Evolutionary conservation across 1,140 invertebrate genomes (phyloP).

Genomic region (Platyura marginata): DNA sequence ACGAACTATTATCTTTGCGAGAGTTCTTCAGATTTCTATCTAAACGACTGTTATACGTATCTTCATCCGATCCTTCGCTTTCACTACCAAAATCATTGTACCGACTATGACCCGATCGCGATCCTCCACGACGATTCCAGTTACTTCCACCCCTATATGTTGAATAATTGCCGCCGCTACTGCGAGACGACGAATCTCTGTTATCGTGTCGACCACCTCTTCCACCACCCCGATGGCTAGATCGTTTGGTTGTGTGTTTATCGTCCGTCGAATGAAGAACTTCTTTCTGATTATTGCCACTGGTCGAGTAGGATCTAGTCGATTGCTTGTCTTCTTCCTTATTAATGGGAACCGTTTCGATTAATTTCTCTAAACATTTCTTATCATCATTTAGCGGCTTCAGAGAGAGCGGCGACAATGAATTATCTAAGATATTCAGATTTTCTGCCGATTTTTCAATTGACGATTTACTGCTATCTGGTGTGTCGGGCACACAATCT

Average conservation of each 20-base stretch:
- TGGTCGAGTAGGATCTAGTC: neutral
- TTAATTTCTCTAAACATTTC: neutral
- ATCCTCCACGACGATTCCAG: constrained; percentile 7
- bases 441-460: neutral
- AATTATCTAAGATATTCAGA: neutral
- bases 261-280: constrained; percentile 2
- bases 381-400: neutral
- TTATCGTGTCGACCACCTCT: constrained; percentile 11
- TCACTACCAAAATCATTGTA: constrained; percentile 7
- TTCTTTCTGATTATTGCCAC: constrained; percentile 6
- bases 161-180: constrained; percentile 19
- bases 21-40: constrained; percentile 13
- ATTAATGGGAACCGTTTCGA: neutral
- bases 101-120: constrained; percentile 16
- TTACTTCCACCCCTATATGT: constrained; percentile 7
- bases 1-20: constrained; percentile 7
- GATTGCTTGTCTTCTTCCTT: neutral
- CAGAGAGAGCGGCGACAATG: neutral
- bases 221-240: constrained; percentile 8
- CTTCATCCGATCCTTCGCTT: constrained; percentile 17
- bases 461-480: neutral
- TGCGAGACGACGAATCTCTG: constrained; percentile 19
- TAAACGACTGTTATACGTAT: constrained; percentile 11
- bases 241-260: neutral
- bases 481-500: neutral